Evolutionary conservation across 2,888 invertebrate species (phyloP).

Genomic region (Mongoloraphidia duomilia): DNA sequence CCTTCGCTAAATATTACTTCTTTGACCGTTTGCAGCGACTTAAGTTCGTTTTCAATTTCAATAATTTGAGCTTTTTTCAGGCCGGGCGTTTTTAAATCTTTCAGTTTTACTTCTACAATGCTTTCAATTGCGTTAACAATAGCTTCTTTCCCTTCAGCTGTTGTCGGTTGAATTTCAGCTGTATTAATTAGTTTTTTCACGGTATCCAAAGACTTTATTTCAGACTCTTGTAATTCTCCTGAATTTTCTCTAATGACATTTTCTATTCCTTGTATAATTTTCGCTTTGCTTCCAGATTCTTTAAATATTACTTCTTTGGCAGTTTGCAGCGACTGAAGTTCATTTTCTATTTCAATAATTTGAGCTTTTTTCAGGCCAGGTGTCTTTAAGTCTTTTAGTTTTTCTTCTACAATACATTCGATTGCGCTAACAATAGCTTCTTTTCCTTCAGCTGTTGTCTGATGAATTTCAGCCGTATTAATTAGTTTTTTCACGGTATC

Average conservation of each 20-base stretch:
- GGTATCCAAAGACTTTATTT: too few species aligned
- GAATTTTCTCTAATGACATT: too few species aligned
- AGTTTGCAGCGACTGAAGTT: conserved; percentile 3
- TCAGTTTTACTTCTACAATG: conserved; percentile 10
- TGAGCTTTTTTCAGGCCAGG: conserved; percentile 6
- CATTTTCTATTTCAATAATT: conserved; percentile 2
- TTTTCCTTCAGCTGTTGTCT: conserved; percentile 7
- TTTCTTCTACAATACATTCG: conserved; percentile 10
- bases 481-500: conserved; percentile 3
- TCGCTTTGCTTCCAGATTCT: too few species aligned
- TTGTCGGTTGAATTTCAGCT: conserved; percentile 11
- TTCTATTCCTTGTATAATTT: too few species aligned
- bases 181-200: conserved; percentile 11
- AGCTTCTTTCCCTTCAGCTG: conserved; percentile 6
- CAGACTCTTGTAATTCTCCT: too few species aligned
- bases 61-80: conserved; percentile 5
- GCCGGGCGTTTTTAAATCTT: conserved; percentile 1
- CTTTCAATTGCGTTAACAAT: conserved; percentile 6
- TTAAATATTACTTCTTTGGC: not conserved
- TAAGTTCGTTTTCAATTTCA: conserved; percentile 1
- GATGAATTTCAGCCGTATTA: conserved; percentile 14
- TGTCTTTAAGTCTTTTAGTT: conserved; percentile 4
- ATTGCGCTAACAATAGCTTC: conserved; percentile 3
- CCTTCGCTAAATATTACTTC: not conserved
- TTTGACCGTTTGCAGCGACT: conserved; percentile 4